Evolutionary conservation across 2,888 invertebrate genomes (phyloP), one percentile per base, ranked within the genome.

Genomic region (Heliconius ismenius): DNA sequence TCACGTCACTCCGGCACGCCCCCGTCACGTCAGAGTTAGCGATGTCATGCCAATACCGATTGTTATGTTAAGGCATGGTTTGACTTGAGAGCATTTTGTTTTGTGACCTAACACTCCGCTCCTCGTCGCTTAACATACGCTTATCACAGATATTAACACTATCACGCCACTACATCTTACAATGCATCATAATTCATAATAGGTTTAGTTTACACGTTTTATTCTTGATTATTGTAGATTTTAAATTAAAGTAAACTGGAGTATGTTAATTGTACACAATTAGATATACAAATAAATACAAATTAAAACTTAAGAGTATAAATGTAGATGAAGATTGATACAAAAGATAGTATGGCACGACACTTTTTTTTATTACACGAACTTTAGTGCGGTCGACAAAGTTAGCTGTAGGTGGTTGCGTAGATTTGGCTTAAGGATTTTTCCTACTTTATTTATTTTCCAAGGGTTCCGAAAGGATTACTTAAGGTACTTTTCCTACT

Each of bases 1-100:
- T 62, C 62, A 62, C 67, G 78, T 70, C 80, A 81, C 79, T 81
- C 85, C 64, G 65, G 36, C 79, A 77, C 77, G n/a, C 21, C 77
- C 28, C 21, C 63, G 68, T 75, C 79, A 79, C 79, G 76, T 73
- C 73, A 58, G 15, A 75, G 76, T 43, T 81, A 86, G 87, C 91
- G 91, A 92, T 92, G 93, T 93, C 92, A 92, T 91, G 91, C 93
- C 93, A 92, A 92, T 74, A 84, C 77, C 79, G 78, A 68, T 81
- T 65, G 80, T 79, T 84, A 80, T 74, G 86, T 74, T 92, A 91
- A 92, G 90, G 92, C 91, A 92, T 92, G 92, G 90, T 91, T 90
- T 90, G 85, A 83, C 83, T 84, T 86, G 85, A 85, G 76, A 87
- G 88, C 88, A 88, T 90, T 87, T 87, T 90, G 86, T 84, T 73